Evolutionary conservation across 2,113 vertebrate species (phyloP), one percentile per base, ranked within the genome.

Genomic region (Thoracochromis brauschi): DNA sequence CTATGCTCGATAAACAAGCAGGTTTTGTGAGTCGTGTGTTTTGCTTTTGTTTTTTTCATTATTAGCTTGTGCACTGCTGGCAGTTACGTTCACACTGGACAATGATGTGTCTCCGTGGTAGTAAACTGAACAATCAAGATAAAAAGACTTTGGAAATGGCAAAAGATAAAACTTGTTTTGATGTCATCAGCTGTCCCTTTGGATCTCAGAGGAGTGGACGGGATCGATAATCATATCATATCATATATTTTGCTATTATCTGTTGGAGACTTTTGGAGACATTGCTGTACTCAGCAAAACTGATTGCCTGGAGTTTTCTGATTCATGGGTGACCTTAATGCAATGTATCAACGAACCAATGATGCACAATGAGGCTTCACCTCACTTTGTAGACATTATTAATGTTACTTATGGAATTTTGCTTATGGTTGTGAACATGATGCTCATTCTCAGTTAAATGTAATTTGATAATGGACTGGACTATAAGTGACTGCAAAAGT

Each of bases 201-300:
- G 4, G 38, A 91, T 88, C 83, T 89, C 21, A 73, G 55, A 53
- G 38, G 85, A 80, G 29, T 19, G 29, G 47, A 79, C 31, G 3
- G 31, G 68, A 92, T 94, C 85, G 16, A 91, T 92, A 85, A 91
- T 91, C 89, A 8, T 58, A 5, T 58, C 55, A 58, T 55, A 26
- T 55, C 54, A 91, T 88, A 90, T 89, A 85, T 84, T 87, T 71
- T 93, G 68, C 55, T 89, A 73, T 88, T 89, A 60, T 79, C 49
- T 58, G 57, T 54, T 17, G 35, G 84, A 83, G 65, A 68, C 83
- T 42, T 85, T 65, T 82, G 33, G 24, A 84, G 55, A 55, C 29
- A 65, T 24, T 75, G 65, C 80, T 82, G n/a, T 81, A n/a, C 35
- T 82, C 87, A 78, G 84, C 73, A 54, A 83, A 81, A 47, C 26